A percentile compares a stretch with the other conserved stretches of the same genome.
Conservation (phyloP, 2,797 vertebrate genomes). For the Pitangus sulphuratus region DNA sequence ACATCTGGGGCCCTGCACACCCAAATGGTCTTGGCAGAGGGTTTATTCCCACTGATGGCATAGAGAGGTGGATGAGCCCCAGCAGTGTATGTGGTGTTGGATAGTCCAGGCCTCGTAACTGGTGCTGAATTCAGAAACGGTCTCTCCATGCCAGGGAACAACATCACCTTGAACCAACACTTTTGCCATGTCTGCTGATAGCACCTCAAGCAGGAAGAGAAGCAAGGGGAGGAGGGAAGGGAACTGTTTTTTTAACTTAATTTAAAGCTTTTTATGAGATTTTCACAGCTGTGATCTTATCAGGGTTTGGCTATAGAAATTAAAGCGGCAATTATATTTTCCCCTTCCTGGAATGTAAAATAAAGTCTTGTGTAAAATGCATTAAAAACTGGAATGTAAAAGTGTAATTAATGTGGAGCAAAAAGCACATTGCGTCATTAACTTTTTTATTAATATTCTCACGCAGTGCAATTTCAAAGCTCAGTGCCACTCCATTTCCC, state of each 20-base stretch:
- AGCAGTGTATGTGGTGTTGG: not conserved
- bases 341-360: constrained; percentile 75
- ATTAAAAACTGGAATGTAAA: constrained; percentile 77
- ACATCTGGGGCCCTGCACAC: not conserved
- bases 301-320: constrained; percentile 76
- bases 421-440: constrained; percentile 79
- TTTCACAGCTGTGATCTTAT: constrained; percentile 78
- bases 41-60: not conserved
- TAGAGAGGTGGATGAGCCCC: not conserved
- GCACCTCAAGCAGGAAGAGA: constrained; percentile 41
- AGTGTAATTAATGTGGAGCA: constrained; percentile 79
- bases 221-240: constrained; percentile 53
- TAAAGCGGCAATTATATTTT: constrained; percentile 77
- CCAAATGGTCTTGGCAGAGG: not conserved
- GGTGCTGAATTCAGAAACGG: not conserved
- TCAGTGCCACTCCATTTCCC: constrained; percentile 78
- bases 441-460: constrained; percentile 80
- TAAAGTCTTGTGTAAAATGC: constrained; percentile 77
- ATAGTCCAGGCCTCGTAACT: not conserved
- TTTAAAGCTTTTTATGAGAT: constrained; percentile 78
- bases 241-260: constrained; percentile 75
- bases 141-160: not conserved
- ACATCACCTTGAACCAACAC: not conserved
- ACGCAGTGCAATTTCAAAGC: constrained; percentile 76
- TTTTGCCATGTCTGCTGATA: not conserved